These are phyloP conservation scores for Lepidurus packardi DNA, from an alignment of 1,140 invertebrate species.

Conservation along the genomic window DNA sequence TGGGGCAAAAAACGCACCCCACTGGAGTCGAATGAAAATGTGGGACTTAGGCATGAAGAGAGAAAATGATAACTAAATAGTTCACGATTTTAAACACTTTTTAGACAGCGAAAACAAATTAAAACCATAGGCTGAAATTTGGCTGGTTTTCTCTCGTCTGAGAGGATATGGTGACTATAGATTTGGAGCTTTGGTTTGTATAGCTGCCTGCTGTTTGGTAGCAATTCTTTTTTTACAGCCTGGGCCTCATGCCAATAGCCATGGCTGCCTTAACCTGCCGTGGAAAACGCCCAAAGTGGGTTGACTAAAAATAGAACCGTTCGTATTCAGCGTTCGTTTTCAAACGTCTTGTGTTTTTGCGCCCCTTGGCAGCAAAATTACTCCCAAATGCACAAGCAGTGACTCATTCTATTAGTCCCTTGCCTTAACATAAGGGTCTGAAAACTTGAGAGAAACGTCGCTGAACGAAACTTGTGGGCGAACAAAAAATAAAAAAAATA, in stretches of 20 bases:
- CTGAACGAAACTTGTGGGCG: neutral
- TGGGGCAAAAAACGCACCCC: slow-evolving; percentile 26
- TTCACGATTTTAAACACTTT: too few species aligned
- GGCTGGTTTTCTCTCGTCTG: neutral
- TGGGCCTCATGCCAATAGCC: neutral
- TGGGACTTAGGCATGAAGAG: slow-evolving; percentile 35
- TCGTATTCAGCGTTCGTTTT: neutral
- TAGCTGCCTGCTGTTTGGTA: neutral
- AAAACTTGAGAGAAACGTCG: neutral
- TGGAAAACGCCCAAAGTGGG: neutral
- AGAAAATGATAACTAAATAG: too few species aligned
- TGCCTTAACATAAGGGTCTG: neutral
- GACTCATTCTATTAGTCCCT: neutral
- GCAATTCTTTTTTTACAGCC: slow-evolving; percentile 15
- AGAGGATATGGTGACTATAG: neutral
- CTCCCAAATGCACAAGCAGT: neutral
- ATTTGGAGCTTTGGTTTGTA: neutral
- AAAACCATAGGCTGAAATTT: neutral
- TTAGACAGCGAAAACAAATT: too few species aligned
- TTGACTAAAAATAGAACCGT: neutral
- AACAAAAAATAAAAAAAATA: neutral
- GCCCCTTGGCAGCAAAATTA: neutral
- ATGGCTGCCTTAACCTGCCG: neutral
- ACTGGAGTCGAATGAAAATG: slow-evolving; percentile 36
- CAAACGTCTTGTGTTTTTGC: neutral